Base-by-base conservation (phyloP, 2,113 vertebrate species). In the Neogobius melanostomus region DNA sequence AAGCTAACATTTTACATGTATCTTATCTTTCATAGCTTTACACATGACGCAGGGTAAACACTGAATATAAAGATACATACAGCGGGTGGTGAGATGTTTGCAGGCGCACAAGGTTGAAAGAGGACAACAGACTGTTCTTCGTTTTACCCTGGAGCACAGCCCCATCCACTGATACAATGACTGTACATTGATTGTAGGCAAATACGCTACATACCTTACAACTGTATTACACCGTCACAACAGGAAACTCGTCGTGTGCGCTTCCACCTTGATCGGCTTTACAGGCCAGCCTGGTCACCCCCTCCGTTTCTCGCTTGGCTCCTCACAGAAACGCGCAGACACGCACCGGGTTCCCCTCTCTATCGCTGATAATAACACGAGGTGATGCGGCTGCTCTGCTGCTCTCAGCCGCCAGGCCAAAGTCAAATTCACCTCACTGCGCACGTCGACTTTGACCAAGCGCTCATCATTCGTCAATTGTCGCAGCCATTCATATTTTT, bases 261-360 rank as follows among this genome's bases (percentile, higher is more conserved):
- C 77, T 85, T 81, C 85, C 90, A 83, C 89, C 85, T 82, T 92
- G 92, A 94, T 92, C 91, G 89, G 91, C 86, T 93, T n/a, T 94
- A 89, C 4, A 77, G 64, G 74, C 72, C 63, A 74, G 79, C 87
- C 79, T 49, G 85, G 69, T 81, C 78, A 66, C 43, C 67, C 64
- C 71, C 79, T 68, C 77, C 52, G 64, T 76, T 77, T 51, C 66
- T 74, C 69, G 70, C 83, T 76, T 51, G 72, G 75, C 73, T 82
- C 53, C 79, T 74, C 87, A 79, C 68, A 64, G 71, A 77, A 71
- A 73, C 77, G 44, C 80, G 71, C 68, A 75, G 45, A 62, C 54
- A 79, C 77, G 66, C 82, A 85, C 85, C 74, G 79, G 81, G 84
- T 76, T 77, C 77, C 67, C 74, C 82, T 75, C 72, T 44, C 14